Evolutionary conservation across 2,888 invertebrate species (phyloP).

Genomic region (Xanthorhoe spadicearia): DNA sequence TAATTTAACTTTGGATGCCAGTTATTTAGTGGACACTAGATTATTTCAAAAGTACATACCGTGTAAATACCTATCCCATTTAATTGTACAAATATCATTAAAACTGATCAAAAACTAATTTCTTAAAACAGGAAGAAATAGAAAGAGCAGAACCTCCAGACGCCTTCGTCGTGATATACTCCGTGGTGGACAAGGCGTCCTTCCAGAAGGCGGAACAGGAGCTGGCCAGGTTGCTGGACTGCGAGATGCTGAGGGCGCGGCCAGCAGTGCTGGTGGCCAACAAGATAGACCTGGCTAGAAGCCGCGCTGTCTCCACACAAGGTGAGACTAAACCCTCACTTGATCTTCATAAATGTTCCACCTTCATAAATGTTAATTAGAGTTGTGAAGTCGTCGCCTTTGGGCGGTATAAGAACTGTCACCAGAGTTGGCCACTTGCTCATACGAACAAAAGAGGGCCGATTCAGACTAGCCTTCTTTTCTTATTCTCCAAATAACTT

Average conservation of each 20-base stretch:
- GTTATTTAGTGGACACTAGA: too few species aligned
- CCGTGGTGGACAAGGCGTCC: constrained; percentile 95
- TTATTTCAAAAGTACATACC: too few species aligned
- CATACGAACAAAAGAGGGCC: too few species aligned
- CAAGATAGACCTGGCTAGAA: constrained; percentile 96
- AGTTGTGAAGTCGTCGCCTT: too few species aligned
- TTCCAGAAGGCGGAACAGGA: constrained; percentile 93
- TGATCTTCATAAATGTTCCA: too few species aligned
- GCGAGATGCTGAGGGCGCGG: constrained; percentile 89
- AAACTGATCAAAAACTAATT: neutral
- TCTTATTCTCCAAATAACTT: too few species aligned
- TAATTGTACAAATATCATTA: neutral
- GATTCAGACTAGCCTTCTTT: too few species aligned
- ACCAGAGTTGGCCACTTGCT: too few species aligned
- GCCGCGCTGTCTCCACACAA: constrained; percentile 94
- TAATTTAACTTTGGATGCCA: too few species aligned
- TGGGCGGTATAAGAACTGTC: too few species aligned
- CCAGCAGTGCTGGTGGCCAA: constrained; percentile 96
- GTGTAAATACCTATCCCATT: too few species aligned
- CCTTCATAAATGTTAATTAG: too few species aligned
- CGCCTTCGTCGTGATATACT: constrained; percentile 95
- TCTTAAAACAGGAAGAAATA: constrained; percentile 87
- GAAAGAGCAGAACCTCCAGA: constrained; percentile 90
- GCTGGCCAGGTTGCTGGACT: constrained; percentile 90
- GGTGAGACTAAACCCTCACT: constrained; percentile 73